Percentiles rank a stretch among this genome's conserved stretches.
phyloP scores from a whole-genome alignment of 2,888 invertebrate genomes.

The Kuschelorhynchus macadamiae region DNA sequence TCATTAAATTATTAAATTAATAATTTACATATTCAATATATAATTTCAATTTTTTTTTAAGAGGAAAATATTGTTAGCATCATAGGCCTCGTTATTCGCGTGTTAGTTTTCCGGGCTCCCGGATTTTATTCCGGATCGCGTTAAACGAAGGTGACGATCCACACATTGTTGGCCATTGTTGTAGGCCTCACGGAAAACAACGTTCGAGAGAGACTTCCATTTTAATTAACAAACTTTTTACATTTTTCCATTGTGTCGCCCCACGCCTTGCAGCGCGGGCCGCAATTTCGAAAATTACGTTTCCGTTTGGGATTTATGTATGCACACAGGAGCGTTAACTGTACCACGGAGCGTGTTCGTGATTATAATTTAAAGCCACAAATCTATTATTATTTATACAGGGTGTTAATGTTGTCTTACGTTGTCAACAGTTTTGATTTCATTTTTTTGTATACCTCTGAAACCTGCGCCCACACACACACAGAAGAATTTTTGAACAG shows the following conservation, averaged over 20 bases:
- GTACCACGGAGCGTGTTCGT: no score
- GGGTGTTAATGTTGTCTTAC: no score
- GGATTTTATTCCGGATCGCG: conserved; percentile 32
- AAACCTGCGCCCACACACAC: no score
- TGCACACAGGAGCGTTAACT: no score
- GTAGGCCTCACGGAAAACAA: conserved; percentile 23
- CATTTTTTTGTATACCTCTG: no score
- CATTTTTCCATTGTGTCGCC: conserved; percentile 28
- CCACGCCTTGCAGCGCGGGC: no score
- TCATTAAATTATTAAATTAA: background rate
- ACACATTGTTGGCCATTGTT: conserved; percentile 56
- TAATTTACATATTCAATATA: background rate
- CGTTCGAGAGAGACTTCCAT: conserved; percentile 31
- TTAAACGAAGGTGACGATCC: conserved; percentile 61
- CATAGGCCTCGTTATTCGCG: conserved; percentile 17
- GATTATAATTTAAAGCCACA: no score
- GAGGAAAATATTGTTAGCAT: background rate
- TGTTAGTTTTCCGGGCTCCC: conserved; percentile 31
- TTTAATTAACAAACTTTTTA: conserved; percentile 45
- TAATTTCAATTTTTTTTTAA: no score
- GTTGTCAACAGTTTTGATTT: no score
- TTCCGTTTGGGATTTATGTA: no score
- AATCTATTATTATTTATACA: no score
- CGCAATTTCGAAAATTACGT: conserved; percentile 21
- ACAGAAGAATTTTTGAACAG: no score